Evolutionary conservation across 2,113 vertebrate species (phyloP).

Genomic region (Oryzias celebensis): DNA sequence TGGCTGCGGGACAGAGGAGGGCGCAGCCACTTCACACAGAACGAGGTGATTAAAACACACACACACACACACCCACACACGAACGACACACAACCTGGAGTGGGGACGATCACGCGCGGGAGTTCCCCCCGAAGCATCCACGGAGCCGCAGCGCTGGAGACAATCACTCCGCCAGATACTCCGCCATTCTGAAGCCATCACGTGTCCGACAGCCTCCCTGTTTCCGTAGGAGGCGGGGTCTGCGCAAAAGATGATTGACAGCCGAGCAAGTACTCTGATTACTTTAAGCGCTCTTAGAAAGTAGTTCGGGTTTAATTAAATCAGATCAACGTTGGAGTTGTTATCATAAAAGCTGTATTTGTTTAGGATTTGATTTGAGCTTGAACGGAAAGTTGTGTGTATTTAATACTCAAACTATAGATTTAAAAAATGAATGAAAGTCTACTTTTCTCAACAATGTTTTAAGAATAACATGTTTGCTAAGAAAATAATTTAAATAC

Average conservation of each 20-base stretch:
- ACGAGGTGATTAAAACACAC: neutral
- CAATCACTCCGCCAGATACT: constrained; percentile 49
- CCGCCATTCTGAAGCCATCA: constrained; percentile 76
- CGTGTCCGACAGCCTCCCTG: constrained; percentile 64
- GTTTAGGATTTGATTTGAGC: no score
- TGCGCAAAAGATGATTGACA: constrained; percentile 39
- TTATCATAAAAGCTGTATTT: no score
- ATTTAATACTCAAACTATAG: no score
- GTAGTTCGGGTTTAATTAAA: neutral
- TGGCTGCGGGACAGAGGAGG: neutral
- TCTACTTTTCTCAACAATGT: no score
- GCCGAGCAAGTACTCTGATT: neutral
- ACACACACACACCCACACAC: neutral
- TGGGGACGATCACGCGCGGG: neutral
- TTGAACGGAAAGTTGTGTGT: no score
- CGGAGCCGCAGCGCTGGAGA: constrained; percentile 41
- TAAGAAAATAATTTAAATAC: no score
- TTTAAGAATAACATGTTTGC: no score
- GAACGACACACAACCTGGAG: constrained; percentile 25
- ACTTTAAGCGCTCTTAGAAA: neutral
- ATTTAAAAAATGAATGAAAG: no score
- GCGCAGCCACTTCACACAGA: neutral
- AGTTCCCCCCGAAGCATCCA: constrained; percentile 28
- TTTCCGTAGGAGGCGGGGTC: constrained; percentile 68
- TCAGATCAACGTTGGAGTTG: no score